Conservation (phyloP, 2,113 vertebrate species). For the Gnathonemus longibarbis region DNA sequence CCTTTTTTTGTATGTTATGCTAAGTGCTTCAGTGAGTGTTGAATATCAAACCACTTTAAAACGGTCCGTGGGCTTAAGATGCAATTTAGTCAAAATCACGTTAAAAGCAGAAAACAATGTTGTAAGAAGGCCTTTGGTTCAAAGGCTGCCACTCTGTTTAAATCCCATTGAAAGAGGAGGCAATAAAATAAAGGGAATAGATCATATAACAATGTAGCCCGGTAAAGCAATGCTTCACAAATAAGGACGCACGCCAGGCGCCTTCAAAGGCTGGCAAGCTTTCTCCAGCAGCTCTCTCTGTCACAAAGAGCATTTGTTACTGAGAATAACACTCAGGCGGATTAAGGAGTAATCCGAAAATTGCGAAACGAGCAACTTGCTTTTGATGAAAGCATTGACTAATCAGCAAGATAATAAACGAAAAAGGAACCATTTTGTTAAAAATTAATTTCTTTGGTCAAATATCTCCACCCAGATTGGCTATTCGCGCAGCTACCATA, state of each 20-base stretch:
- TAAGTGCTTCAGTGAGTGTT: neutral
- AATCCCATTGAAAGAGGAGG: neutral
- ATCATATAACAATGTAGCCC: neutral
- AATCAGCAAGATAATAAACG: neutral
- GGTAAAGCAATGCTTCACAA: neutral
- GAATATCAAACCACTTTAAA: constrained; percentile 3
- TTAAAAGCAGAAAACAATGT: neutral
- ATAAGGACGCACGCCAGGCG: neutral
- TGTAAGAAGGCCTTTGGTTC: neutral
- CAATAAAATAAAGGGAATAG: neutral
- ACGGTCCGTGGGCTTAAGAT: neutral
- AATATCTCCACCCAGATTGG: neutral
- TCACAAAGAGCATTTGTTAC: neutral
- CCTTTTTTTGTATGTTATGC: neutral
- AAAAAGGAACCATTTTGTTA: neutral
- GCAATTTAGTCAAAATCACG: neutral
- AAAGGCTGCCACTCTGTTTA: neutral
- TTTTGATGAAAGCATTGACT: neutral
- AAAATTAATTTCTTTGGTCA: neutral
- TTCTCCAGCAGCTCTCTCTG: neutral
- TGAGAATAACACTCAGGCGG: neutral
- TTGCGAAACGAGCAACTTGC: neutral
- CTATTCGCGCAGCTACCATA: neutral
- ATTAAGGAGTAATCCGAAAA: neutral
- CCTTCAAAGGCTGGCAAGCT: neutral